These are phyloP conservation scores for Rhagium mordax DNA, from an alignment of 2,888 invertebrate genomes.

Conservation along the genomic window DNA sequence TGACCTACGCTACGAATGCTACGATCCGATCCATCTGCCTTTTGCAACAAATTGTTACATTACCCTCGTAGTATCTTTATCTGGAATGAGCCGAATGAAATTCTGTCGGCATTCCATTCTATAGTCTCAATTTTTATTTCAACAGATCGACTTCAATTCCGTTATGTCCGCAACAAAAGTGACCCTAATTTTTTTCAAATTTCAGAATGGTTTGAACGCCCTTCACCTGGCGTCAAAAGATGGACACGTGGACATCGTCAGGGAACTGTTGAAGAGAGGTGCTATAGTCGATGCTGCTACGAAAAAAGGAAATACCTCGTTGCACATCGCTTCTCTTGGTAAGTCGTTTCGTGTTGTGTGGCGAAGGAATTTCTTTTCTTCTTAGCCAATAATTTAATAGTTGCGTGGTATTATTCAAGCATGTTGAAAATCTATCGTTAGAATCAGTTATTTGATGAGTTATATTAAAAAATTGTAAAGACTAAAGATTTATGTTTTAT, in stretches of 20 bases:
- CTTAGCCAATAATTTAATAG: background rate
- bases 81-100: background rate
- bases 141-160: background rate
- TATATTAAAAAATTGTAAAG: too few relatives aligned
- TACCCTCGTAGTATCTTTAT: background rate
- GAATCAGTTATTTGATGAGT: too few relatives aligned
- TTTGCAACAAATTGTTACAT: background rate
- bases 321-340: constrained; percentile 95
- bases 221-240: constrained; percentile 98
- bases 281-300: constrained; percentile 97
- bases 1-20: too few relatives aligned
- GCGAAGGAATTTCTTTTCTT: background rate
- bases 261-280: constrained; percentile 90
- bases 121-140: background rate
- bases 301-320: constrained; percentile 96
- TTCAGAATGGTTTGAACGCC: constrained; percentile 96
- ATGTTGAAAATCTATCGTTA: too few relatives aligned
- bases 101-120: background rate
- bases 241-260: constrained; percentile 95
- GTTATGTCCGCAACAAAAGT: constrained; percentile 26
- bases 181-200: constrained; percentile 51
- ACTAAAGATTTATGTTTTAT: too few relatives aligned
- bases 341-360: constrained; percentile 43
- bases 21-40: too few relatives aligned
- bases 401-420: too few relatives aligned